phyloP scores from a whole-genome alignment of 2,888 invertebrate genomes.

The Euzophera pinguis region DNA sequence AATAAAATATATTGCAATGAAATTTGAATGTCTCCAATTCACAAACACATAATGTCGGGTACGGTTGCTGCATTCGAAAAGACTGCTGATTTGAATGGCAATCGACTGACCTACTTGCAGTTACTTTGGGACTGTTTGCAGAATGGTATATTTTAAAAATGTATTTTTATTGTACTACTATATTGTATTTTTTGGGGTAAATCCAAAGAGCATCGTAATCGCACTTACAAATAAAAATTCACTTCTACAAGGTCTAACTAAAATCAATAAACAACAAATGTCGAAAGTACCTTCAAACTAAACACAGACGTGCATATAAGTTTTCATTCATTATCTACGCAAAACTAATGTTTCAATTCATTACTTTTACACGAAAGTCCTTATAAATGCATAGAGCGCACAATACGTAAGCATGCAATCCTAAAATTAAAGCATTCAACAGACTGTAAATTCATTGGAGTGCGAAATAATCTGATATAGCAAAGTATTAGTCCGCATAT shows the following conservation, averaged over 20 bases:
- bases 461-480: constrained; percentile 9
- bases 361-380: not conserved
- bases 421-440: constrained; percentile 7
- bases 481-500: constrained; percentile 9
- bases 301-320: too few species aligned
- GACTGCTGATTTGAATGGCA: constrained; percentile 1
- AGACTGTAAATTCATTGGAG: constrained; percentile 7
- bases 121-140: not conserved
- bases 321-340: too few species aligned
- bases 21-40: constrained; percentile 10
- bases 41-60: constrained; percentile 9
- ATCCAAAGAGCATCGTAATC: too few species aligned
- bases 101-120: not conserved
- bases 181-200: too few species aligned
- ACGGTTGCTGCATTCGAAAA: constrained; percentile 8
- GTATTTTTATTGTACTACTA: too few species aligned
- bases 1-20: constrained; percentile 10
- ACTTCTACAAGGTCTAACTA: too few species aligned
- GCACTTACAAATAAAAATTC: too few species aligned
- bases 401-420: not conserved
- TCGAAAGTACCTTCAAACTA: too few species aligned
- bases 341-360: too few species aligned
- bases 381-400: not conserved
- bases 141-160: too few species aligned
- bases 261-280: too few species aligned